Base-by-base conservation (phyloP, 2,888 invertebrate species). In the Eupithecia pulchellata region DNA sequence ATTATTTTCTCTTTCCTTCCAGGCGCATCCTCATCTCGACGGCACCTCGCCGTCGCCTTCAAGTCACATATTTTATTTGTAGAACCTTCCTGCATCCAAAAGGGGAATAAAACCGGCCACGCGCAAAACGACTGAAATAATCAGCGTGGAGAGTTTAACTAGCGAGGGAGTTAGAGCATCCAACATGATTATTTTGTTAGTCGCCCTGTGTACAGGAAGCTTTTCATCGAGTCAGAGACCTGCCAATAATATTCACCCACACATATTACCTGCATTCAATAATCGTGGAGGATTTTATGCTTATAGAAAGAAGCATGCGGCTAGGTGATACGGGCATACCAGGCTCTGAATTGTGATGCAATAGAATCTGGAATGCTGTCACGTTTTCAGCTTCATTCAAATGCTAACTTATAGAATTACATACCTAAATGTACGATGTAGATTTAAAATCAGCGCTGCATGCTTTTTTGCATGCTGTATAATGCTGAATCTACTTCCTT, bases 51-150 rank as follows among this genome's bases (percentile, higher is more conserved):
- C 90, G 93, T 93, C 91, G 93, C 92, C 92, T 91, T 89, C 90
- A 85, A 93, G 92, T 93, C 93, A 93, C 92, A 93, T 94, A 93
- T 94, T 94, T 93, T 94, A 93, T 94, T 93, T 92, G 94, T 93
- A 87, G 87, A 92, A 89, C 91, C 91, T 93, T 91, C 93, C 92
- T 93, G 90, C 90, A 93, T 91, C 91, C 89, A 89, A 91, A 89
- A 60, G 88, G 84, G 87, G 84, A 85, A 86, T 91, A 92, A 93
- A 87, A 91, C 88, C 75, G 81, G 77, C 89, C 83, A 91, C 88
- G 83, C 86, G 89, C 86, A 84, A 81, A 80, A 81, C 86, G 86
- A 84, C 82, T 76, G 75, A 61, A 77, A 78, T 77, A 73, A 79
- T 75, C 74, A 68, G 76, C 75, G 73, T 72, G 80, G 78, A 81